Percentiles rank a stretch among this genome's conserved stretches.
phyloP scores from a whole-genome alignment of 1,140 invertebrate species.

The Drosophila biarmipes region DNA sequence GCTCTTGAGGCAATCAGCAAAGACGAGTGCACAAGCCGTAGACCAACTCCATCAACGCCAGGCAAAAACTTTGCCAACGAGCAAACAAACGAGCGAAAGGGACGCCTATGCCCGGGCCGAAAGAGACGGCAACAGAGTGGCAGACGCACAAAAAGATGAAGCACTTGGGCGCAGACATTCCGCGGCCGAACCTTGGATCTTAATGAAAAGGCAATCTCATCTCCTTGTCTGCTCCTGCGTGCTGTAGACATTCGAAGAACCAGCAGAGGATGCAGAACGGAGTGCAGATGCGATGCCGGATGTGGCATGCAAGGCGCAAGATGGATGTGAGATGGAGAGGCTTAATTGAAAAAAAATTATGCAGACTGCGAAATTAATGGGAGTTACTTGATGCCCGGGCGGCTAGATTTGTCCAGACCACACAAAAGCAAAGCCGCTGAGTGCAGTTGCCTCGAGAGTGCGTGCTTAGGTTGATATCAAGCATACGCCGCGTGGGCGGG shows the following conservation, averaged over 20 bases:
- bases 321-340: conserved; percentile 35
- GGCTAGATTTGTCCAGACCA: conserved; percentile 36
- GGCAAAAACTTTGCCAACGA: conserved; percentile 47
- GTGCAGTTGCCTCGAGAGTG: conserved; percentile 15
- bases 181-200: conserved; percentile 24
- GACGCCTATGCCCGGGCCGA: background rate
- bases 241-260: conserved; percentile 37
- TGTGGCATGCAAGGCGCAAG: background rate
- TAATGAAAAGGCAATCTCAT: conserved; percentile 72
- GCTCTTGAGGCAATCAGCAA: conserved; percentile 50
- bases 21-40: conserved; percentile 40
- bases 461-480: conserved; percentile 27
- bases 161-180: conserved; percentile 58
- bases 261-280: conserved; percentile 17
- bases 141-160: conserved; percentile 57
- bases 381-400: conserved; percentile 21
- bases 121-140: conserved; percentile 16
- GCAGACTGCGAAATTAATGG: conserved; percentile 49
- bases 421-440: conserved; percentile 27
- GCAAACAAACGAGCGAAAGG: conserved; percentile 1
- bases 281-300: conserved; percentile 11
- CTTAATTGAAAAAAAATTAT: conserved; percentile 74
- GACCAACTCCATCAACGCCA: conserved; percentile 59
- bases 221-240: conserved; percentile 37
- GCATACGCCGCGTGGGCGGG: conserved; percentile 3